phyloP scores from a whole-genome alignment of 1,140 invertebrate genomes.

The Nephila pilipes region DNA sequence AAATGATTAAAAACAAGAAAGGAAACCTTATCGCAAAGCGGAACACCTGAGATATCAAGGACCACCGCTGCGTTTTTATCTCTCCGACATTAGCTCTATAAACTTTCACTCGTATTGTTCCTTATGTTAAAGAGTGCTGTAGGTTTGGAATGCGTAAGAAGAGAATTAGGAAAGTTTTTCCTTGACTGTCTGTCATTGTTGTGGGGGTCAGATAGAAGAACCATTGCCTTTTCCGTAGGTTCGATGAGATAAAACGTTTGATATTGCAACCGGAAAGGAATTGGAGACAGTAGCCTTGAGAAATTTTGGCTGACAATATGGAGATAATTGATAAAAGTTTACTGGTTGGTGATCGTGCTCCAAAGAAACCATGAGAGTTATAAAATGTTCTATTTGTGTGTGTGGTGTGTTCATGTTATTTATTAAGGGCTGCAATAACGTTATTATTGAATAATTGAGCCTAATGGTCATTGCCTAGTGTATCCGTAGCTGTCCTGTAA shows the following conservation, averaged over 20 bases:
- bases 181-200: slow-evolving; percentile 8
- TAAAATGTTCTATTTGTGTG: no score
- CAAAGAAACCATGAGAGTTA: no score
- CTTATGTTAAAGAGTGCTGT: not conserved
- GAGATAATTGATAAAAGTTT: no score
- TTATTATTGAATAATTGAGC: no score
- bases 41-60: slow-evolving; percentile 10
- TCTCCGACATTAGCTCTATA: slow-evolving; percentile 13
- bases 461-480: no score
- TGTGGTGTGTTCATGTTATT: no score
- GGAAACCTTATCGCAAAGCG: slow-evolving; percentile 8
- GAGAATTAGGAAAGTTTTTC: not conserved
- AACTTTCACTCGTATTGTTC: slow-evolving; percentile 50
- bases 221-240: not conserved
- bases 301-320: not conserved
- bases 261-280: not conserved
- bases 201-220: not conserved
- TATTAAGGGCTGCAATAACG: no score
- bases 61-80: slow-evolving; percentile 50
- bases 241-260: not conserved
- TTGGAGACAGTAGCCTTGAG: not conserved
- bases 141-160: slow-evolving; percentile 4
- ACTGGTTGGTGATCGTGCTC: no score
- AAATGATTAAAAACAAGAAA: not conserved
- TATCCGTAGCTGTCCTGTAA: no score